Conservation (phyloP, 2,797 vertebrate genomes). For the Arvicola amphibius region DNA sequence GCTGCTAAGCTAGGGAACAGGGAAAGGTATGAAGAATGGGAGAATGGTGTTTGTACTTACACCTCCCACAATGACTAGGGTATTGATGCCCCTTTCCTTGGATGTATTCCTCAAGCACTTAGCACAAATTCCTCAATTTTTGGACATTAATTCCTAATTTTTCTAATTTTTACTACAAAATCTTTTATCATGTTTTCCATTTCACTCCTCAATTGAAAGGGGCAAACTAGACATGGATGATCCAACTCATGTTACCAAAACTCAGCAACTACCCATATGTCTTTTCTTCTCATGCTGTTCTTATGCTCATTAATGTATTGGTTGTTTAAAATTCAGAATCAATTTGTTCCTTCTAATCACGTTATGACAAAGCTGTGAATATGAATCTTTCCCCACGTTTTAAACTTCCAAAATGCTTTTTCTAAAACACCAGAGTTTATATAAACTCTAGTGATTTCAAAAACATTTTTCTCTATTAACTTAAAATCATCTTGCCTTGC, state of each 20-base stretch:
- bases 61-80: not conserved
- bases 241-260: conserved; percentile 9
- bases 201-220: conserved; percentile 9
- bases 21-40: accelerated
- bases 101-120: not conserved
- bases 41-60: not conserved
- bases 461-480: conserved; percentile 72
- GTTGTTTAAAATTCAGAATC: conserved; percentile 59
- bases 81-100: not conserved
- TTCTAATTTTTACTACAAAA: conserved; percentile 8
- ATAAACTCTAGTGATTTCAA: conserved; percentile 59
- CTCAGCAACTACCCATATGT: not conserved
- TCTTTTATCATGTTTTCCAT: conserved; percentile 47
- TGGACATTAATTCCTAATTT: not conserved
- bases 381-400: conserved; percentile 1
- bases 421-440: conserved; percentile 41
- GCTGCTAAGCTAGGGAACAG: not conserved
- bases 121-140: not conserved
- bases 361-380: conserved; percentile 43
- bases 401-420: conserved; percentile 60
- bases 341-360: conserved; percentile 49
- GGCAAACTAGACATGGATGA: not conserved
- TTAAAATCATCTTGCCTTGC: conserved; percentile 63
- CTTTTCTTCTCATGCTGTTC: conserved; percentile 54
- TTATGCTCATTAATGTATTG: conserved; percentile 40